Base-by-base conservation (phyloP, 2,888 invertebrate genomes). In the Zhuqinia jingwanae region DNA sequence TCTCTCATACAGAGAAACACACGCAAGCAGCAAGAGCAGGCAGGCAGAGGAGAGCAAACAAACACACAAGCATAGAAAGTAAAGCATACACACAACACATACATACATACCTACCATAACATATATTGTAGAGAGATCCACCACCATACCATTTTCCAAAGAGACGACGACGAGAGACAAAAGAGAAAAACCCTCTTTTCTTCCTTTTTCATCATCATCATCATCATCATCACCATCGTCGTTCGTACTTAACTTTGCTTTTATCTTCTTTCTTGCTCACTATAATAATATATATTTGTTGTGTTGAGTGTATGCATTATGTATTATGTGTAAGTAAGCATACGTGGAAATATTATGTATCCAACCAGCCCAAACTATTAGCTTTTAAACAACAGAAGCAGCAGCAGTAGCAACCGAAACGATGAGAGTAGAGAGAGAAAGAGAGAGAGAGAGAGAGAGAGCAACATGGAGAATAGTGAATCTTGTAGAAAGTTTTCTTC, bases 401-500 rank as follows among this genome's bases (percentile, higher is more conserved):
- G n/a, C n/a, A n/a, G n/a, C n/a, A n/a, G n/a, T n/a, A n/a, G n/a
- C n/a, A n/a, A n/a, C n/a, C n/a, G n/a, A n/a, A n/a, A n/a, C n/a
- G n/a, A n/a, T n/a, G n/a, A n/a, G n/a, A n/a, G 56, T 13, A 56
- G 22, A 3, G 11, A 15, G 13, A 20, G 60, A 10, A 82, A 45
- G 22, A 42, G 47, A 45, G 47, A 58, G 60, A 22, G 56, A n/a
- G 17, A 30, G 56, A 56, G 3, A 6, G 20, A 75, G 53, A 30
- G 27, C 27, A 75, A 8, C 36, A 36, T 36, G 36, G 36, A 36
- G 8, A 36, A n/a, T 42, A 20, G 30, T 30, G 58, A 70, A 22
- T 36, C 80, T 81, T 58, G 17, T 56, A 58, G 80, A 70, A 68
- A 81, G 65, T 80, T 80, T 68, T 80, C 22, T 68, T 80, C 22